Base-by-base conservation (phyloP, 2,797 vertebrate species). In the Vipera latastei region DNA sequence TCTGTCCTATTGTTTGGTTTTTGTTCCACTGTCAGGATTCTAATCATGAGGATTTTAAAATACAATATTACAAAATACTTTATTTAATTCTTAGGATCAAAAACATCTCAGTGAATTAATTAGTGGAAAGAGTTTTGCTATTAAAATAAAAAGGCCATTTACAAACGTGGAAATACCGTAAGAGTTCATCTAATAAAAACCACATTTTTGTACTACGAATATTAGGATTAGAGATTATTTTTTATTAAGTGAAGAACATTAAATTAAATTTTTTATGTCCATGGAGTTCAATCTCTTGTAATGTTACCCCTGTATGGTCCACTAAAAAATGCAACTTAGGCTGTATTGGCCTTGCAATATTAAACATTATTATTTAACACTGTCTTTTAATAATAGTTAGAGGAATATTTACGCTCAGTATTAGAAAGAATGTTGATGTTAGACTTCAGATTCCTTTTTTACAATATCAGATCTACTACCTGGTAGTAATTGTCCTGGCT, bases 21-120 rank as follows among this genome's bases (percentile, higher is more conserved):
- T 93, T 94, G 91, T 60, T 16, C 57, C 60, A 73, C 44, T 86
- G 48, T 22, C 3, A 88, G 38, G 63, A 91, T 86, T 87, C 8
- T 90, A 90, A 88, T 69, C 93, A 95, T 57, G 4, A 93, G 96
- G 73, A 94, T 11, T 90, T 65, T 85, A 93, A 92, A 89, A n/a
- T 14, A 56, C 63, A 89, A 93, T 88, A 73, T 85, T n/a, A 88
- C 8, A 57, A 95, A 9, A 0, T 55, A 44, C 91, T 91, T 7
- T 38, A 4, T 25, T 51, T 78, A 89, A 57, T 91, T 69, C 48
- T 91, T 86, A 73, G 73, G 51, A 60, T 89, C 26, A 26, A 91
- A 95, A 83, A 13, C 0, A 88, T 57, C 59, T 88, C 56, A 56
- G 51, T 93, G 61, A 60, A 26, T 90, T 91, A 95, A 20, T 91